Evolutionary conservation across 2,113 vertebrate species (phyloP).

Genomic region (Macquaria australasica): DNA sequence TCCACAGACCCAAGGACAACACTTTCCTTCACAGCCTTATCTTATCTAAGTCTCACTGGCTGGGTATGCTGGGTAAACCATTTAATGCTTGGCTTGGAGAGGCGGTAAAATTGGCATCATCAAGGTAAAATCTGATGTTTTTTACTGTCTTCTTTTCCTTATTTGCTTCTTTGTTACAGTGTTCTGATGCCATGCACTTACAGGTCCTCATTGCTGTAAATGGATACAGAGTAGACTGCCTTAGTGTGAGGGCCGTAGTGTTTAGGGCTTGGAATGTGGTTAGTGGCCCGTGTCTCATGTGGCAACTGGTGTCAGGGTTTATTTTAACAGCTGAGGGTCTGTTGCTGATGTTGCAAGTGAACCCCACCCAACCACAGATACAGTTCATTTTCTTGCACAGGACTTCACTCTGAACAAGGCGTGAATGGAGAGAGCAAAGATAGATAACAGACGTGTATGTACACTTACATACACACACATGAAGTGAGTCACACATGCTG

Average conservation of each 20-base stretch:
- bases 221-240: neutral
- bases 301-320: constrained; percentile 57
- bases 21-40: constrained; percentile 56
- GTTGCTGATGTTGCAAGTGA: constrained; percentile 55
- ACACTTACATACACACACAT: constrained; percentile 12
- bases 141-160: neutral
- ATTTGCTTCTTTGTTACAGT: neutral
- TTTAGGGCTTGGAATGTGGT: constrained; percentile 38
- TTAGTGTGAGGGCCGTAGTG: constrained; percentile 27
- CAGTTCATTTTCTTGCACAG: neutral
- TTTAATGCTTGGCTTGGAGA: constrained; percentile 11
- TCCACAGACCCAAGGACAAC: constrained; percentile 36
- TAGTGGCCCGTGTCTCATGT: constrained; percentile 22
- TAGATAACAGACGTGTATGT: neutral
- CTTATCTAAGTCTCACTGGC: constrained; percentile 53
- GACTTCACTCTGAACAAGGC: constrained; percentile 3
- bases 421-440: constrained; percentile 22
- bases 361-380: constrained; percentile 47
- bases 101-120: neutral
- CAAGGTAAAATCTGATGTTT: neutral
- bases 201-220: constrained; percentile 1
- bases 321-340: constrained; percentile 66
- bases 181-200: neutral
- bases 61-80: constrained; percentile 9
- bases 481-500: constrained; percentile 63